Conservation (phyloP, 2,888 invertebrate genomes). For the Andricus curvator region DNA sequence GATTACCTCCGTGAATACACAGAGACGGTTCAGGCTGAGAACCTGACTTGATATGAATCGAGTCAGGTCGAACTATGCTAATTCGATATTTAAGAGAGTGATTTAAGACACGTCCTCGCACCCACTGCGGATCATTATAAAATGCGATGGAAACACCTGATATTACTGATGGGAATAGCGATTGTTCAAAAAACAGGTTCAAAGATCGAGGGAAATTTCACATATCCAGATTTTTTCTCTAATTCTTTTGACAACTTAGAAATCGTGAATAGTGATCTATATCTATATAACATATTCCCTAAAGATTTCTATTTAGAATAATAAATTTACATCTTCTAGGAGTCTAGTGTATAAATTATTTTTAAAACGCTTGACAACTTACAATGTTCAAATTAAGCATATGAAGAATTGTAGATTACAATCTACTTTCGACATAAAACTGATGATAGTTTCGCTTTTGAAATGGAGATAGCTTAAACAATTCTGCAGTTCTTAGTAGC, state of each 20-base stretch:
- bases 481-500: background rate
- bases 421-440: too few species aligned
- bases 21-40: constrained; percentile 41
- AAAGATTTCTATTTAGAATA: background rate
- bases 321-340: background rate
- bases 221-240: constrained; percentile 3
- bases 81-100: constrained; percentile 60
- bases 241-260: constrained; percentile 15
- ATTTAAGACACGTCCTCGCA: constrained; percentile 54
- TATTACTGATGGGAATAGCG: constrained; percentile 19
- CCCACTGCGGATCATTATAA: constrained; percentile 1
- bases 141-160: constrained; percentile 21
- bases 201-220: constrained; percentile 38
- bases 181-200: constrained; percentile 17
- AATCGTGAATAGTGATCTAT: background rate
- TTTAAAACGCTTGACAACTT: too few species aligned
- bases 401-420: too few species aligned
- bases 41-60: constrained; percentile 43
- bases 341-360: too few species aligned
- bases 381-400: too few species aligned
- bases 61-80: constrained; percentile 60
- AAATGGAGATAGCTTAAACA: background rate
- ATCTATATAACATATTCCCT: background rate
- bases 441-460: too few species aligned
- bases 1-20: too few species aligned